Percentiles rank a stretch among this genome's conserved stretches.
phyloP scores from a whole-genome alignment of 2,113 vertebrate genomes.

The Delphinapterus leucas region DNA sequence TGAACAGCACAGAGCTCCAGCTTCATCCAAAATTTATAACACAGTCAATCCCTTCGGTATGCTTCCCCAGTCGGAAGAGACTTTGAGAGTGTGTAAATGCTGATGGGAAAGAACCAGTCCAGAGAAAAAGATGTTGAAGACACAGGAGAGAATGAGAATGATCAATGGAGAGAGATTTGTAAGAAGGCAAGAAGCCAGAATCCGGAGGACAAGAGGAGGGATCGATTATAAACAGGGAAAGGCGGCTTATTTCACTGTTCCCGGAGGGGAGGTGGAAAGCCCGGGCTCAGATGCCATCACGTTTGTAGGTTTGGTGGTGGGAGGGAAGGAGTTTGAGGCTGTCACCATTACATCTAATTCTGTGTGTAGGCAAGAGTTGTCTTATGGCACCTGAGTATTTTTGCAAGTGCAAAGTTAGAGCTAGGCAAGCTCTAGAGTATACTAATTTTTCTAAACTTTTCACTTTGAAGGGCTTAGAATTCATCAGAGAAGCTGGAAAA shows the following conservation, averaged over 20 bases:
- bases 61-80: not conserved
- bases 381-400: not conserved
- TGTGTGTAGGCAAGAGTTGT: not conserved
- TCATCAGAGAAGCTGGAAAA: not conserved
- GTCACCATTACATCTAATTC: not conserved
- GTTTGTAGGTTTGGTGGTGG: not conserved
- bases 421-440: not conserved
- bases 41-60: not conserved
- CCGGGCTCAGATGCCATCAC: not conserved
- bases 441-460: not conserved
- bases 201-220: not conserved
- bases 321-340: not conserved
- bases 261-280: not conserved
- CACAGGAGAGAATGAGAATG: not conserved
- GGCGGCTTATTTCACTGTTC: not conserved
- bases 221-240: not conserved
- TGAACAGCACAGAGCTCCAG: not conserved
- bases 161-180: not conserved
- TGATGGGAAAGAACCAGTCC: not conserved
- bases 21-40: slow-evolving; percentile 29
- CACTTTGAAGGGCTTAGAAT: not conserved
- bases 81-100: not conserved
- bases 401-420: not conserved
- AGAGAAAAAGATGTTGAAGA: not conserved
- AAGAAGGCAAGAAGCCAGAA: not conserved